Base-by-base conservation (phyloP, 2,797 vertebrate genomes). In the Semotilus atromaculatus region DNA sequence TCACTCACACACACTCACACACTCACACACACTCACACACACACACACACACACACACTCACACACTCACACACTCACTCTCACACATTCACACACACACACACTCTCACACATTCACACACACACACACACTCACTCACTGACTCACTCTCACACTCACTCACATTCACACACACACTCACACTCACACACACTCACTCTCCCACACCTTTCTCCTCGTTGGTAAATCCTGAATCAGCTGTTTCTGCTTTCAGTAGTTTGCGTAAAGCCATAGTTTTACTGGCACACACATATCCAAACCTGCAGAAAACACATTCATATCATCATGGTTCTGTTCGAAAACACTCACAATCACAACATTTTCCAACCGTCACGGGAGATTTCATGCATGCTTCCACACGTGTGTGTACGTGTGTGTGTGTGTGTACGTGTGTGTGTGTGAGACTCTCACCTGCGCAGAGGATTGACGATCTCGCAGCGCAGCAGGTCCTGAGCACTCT, bases 401-500 rank as follows among this genome's bases (percentile, higher is more conserved):
- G 38, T 40, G 38, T 40, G 38, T 38, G 38, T 38, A 1, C 7
- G 36, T 36, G 36, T 38, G 36, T 38, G 10, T 45, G 3, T 45
- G 13, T 5, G 43, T 45, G 45, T 5, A 13, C 5, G 45, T 14
- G 43, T 45, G 43, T 48, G 45, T 48, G 45, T 16, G 3, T 11
- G 53, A 0, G 23, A 55, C 14, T 19, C 88, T 4, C 31, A 97
- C 96, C 93, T 95, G 86, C 96, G 91, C 14, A 97, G 91, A 0
- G 96, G 96, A 90, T 97, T 97, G 85, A 97, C 96, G 0, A 97
- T 96, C 86, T 97, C 95, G 0, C 95, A 97, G 81, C 95, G 94
- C 74, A 97, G 92, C 89, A 96, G 92, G 77, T 96, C 96, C 85
- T 96, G 95, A 38, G 96, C 96, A 18, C 91, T 90, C 11, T 74